Percentiles rank a stretch among this genome's conserved stretches.
Evolutionary conservation across 2,797 vertebrate genomes (phyloP).

Genomic region (Distichodus sexfasciatus): DNA sequence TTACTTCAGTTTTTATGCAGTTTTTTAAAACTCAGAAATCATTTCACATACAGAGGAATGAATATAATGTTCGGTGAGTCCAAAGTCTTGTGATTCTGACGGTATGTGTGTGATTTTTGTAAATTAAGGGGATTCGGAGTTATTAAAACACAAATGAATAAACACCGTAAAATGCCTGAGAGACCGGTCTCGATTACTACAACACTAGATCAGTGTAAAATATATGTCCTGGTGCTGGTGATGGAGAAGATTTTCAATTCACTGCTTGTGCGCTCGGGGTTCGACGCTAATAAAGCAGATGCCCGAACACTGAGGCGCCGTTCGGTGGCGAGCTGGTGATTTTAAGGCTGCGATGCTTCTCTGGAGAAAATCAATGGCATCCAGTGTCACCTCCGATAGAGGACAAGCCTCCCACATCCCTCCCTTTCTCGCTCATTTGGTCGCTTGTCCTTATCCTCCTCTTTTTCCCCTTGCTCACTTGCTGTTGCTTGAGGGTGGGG

Average conservation of each 20-base stretch:
- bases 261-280: constrained; percentile 24
- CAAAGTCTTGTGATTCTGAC: too few relatives aligned
- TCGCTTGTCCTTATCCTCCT: constrained; percentile 36
- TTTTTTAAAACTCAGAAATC: too few relatives aligned
- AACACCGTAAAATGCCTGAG: too few relatives aligned
- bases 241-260: constrained; percentile 37
- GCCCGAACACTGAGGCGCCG: constrained; percentile 21
- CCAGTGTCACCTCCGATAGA: constrained; percentile 53
- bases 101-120: too few relatives aligned
- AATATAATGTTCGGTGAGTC: too few relatives aligned
- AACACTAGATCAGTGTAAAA: too few relatives aligned
- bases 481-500: background rate
- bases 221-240: too few relatives aligned
- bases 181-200: too few relatives aligned
- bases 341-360: constrained; percentile 49
- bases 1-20: too few relatives aligned
- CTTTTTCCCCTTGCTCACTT: constrained; percentile 11
- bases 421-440: background rate
- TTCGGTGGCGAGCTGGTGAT: constrained; percentile 48
- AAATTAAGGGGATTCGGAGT: too few relatives aligned
- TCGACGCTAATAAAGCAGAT: constrained; percentile 37
- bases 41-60: too few relatives aligned
- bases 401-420: constrained; percentile 27
- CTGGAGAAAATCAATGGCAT: constrained; percentile 58
- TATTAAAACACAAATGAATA: too few relatives aligned